Conservation (phyloP, 2,797 vertebrate species). For the Brotula barbata region DNA sequence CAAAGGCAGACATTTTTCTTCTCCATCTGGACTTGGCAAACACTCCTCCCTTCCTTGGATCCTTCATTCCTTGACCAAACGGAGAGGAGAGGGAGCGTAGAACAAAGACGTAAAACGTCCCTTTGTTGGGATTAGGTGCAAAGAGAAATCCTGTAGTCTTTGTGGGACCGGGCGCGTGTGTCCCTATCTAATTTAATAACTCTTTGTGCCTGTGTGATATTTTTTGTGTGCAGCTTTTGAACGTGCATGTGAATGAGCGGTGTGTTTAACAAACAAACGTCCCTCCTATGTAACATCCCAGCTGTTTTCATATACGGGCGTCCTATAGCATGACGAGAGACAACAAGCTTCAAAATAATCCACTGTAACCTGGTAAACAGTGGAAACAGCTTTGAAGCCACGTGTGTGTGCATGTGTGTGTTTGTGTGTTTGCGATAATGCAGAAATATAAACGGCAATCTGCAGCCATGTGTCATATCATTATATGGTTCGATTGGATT, state of each 20-base stretch:
- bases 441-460: constrained; percentile 39
- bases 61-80: constrained; percentile 62
- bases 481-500: constrained; percentile 46
- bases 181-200: constrained; percentile 77
- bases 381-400: constrained; percentile 23
- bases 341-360: constrained; percentile 50
- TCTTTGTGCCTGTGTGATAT: constrained; percentile 60
- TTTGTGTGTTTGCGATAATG: constrained; percentile 53
- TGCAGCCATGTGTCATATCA: constrained; percentile 18
- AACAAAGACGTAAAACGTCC: constrained; percentile 73
- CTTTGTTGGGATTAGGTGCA: constrained; percentile 77
- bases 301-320: constrained; percentile 24
- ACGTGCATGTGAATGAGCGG: constrained; percentile 21
- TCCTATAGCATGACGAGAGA: constrained; percentile 31
- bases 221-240: constrained; percentile 14
- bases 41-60: constrained; percentile 60
- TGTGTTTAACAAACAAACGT: constrained; percentile 7
- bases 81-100: constrained; percentile 63
- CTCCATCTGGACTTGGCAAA: constrained; percentile 64
- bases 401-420: constrained; percentile 12
- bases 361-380: constrained; percentile 48
- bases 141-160: constrained; percentile 72
- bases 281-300: constrained; percentile 24
- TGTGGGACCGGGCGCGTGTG: constrained; percentile 63
- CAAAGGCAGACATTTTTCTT: constrained; percentile 60